A percentile compares a stretch with the other conserved stretches of the same genome.
phyloP scores from a whole-genome alignment of 2,113 vertebrate species.

The Misgurnus mizolepis region DNA sequence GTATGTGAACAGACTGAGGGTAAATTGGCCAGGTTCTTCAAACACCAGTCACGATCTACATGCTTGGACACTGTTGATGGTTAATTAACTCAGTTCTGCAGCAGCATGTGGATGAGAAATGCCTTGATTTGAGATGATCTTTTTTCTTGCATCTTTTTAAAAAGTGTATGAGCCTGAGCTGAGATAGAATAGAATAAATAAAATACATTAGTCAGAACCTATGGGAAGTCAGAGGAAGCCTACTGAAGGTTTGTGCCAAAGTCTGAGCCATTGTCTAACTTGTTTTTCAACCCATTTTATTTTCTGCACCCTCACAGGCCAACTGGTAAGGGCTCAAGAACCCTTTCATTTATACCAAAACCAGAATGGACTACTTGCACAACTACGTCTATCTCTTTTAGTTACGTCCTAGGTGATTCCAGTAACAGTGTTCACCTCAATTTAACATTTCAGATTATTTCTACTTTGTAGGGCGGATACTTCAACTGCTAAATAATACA shows the following conservation, averaged over 20 bases:
- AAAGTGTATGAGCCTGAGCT: not conserved
- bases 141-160: not conserved
- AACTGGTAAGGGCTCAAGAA: too few species aligned
- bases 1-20: not conserved
- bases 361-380: too few species aligned
- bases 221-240: not conserved
- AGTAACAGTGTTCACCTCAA: too few species aligned
- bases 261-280: constrained; percentile 5
- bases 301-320: too few species aligned
- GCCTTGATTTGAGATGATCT: constrained; percentile 1
- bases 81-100: constrained; percentile 13
- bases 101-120: not conserved
- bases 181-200: not conserved
- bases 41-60: not conserved
- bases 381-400: too few species aligned
- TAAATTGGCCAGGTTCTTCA: not conserved
- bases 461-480: too few species aligned
- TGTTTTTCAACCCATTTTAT: too few species aligned
- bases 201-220: not conserved
- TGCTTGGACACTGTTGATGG: constrained; percentile 7
- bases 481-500: too few species aligned
- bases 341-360: too few species aligned
- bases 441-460: too few species aligned
- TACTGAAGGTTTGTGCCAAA: not conserved
- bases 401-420: too few species aligned